Conservation (phyloP, 2,113 vertebrate genomes). For the Phyllostomus discolor region DNA sequence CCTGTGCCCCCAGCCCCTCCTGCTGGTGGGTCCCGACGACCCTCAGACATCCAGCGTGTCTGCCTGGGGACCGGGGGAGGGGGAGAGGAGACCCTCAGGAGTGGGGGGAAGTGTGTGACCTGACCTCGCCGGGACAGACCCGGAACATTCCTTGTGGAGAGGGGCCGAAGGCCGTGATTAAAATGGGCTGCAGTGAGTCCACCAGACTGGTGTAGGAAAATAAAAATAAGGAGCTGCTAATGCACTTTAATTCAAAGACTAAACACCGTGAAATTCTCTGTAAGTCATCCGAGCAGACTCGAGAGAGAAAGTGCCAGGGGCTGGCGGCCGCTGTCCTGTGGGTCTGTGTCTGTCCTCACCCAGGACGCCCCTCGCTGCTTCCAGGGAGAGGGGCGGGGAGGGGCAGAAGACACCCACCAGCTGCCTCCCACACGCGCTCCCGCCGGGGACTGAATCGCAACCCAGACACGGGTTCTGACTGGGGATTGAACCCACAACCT, state of each 20-base stretch:
- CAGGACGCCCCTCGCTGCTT: too few species aligned
- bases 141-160: constrained; percentile 55
- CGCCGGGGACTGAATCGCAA: too few species aligned
- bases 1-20: too few species aligned
- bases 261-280: constrained; percentile 79
- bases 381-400: too few species aligned
- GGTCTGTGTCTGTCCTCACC: too few species aligned
- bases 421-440: too few species aligned
- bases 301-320: constrained; percentile 76
- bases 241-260: constrained; percentile 79
- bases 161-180: constrained; percentile 40
- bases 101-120: not conserved
- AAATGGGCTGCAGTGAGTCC: constrained; percentile 37
- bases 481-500: too few species aligned
- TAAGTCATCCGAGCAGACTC: constrained; percentile 70
- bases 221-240: constrained; percentile 73
- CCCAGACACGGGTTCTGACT: too few species aligned
- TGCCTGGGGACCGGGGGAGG: not conserved
- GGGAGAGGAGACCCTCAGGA: constrained; percentile 10
- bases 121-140: constrained; percentile 57
- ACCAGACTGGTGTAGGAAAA: constrained; percentile 54
- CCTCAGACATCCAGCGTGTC: not conserved
- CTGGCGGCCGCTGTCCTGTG: constrained; percentile 80
- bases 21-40: not conserved
- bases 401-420: too few species aligned